Evolutionary conservation across 1,140 invertebrate species (phyloP), one percentile per base, ranked within the genome.

Genomic region (Nasonia vitripennis): DNA sequence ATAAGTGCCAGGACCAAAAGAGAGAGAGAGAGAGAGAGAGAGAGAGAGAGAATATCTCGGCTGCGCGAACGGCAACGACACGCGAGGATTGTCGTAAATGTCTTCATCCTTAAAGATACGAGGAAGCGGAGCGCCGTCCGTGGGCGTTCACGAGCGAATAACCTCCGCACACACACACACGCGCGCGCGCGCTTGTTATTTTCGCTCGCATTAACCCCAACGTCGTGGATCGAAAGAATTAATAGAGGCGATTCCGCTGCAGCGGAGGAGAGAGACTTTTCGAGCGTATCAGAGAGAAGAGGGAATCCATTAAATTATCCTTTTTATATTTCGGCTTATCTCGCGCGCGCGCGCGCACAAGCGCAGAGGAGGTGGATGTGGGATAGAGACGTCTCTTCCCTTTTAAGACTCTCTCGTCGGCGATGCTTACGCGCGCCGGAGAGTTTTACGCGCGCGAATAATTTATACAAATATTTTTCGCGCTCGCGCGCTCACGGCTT

Each of bases 101-200:
- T 87, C 82, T 87, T 87, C 82, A 84, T 87, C 86, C 86, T 83
- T 84, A 81, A 81, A 84, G 86, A 83, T 84, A 84, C 81, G 86
- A 86, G 77, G 67, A n/a, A 79, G 41, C 34, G 34, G 45, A 37
- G 62, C 78, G 73, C 20, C 75, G 55, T 62, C 75, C 48, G 86
- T 83, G 81, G 85, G 85, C 81, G 85, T 82, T 75, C 67, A 78
- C 55, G 86, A 80, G 81, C 86, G 34, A 75, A 80, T 81, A 77
- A 81, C 48, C 84, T 85, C 17, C 78, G 14, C 74, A 55, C 23
- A n/a, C 51, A 20, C 74, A 73, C 71, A 31, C 71, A 51, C n/a
- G n/a, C n/a, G 27, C 27, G 0, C 14, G 3, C n/a, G 27, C n/a
- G 23, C 78, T 62, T 27, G 55, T 62, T 62, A 62, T 62, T 81